A percentile compares a stretch with the other conserved stretches of the same genome.
Evolutionary conservation across 2,797 vertebrate species (phyloP).

Genomic region (Sciurus vulgaris): DNA sequence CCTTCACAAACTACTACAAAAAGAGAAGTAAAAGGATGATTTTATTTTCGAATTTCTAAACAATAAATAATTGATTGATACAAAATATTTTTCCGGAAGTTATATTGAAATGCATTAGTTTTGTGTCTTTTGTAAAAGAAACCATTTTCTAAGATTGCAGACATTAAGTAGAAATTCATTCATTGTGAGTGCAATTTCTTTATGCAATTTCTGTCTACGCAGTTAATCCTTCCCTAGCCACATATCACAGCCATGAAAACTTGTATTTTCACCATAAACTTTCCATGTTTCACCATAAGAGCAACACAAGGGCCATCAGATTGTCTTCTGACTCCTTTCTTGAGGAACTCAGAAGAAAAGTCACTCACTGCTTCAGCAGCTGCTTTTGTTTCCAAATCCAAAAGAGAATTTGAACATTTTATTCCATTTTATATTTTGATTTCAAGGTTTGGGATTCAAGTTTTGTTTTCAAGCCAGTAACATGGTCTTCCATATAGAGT

Average conservation of each 20-base stretch:
- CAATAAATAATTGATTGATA: conserved; percentile 15
- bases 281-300: conserved; percentile 80
- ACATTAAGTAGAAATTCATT: conserved; percentile 47
- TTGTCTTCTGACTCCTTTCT: conserved; percentile 77
- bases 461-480: conserved; percentile 68
- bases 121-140: conserved; percentile 50
- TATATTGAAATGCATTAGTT: conserved; percentile 44
- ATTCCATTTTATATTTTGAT: conserved; percentile 78
- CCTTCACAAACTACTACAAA: neutral
- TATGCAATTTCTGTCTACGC: conserved; percentile 77
- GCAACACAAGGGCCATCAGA: conserved; percentile 72
- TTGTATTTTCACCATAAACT: conserved; percentile 54
- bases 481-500: conserved; percentile 54
- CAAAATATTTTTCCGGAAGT: conserved; percentile 49
- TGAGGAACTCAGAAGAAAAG: conserved; percentile 79
- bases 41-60: conserved; percentile 50
- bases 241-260: conserved; percentile 75
- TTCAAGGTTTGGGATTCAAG: conserved; percentile 59
- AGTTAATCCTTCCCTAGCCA: conserved; percentile 74
- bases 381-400: conserved; percentile 85
- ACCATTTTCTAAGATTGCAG: conserved; percentile 12
- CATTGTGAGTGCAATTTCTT: conserved; percentile 49
- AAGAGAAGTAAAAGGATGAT: conserved; percentile 51
- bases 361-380: conserved; percentile 78
- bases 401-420: conserved; percentile 79